A percentile compares a stretch with the other conserved stretches of the same genome.
Conservation (phyloP, 1,140 invertebrate species). For the Ridgeia piscesae region DNA sequence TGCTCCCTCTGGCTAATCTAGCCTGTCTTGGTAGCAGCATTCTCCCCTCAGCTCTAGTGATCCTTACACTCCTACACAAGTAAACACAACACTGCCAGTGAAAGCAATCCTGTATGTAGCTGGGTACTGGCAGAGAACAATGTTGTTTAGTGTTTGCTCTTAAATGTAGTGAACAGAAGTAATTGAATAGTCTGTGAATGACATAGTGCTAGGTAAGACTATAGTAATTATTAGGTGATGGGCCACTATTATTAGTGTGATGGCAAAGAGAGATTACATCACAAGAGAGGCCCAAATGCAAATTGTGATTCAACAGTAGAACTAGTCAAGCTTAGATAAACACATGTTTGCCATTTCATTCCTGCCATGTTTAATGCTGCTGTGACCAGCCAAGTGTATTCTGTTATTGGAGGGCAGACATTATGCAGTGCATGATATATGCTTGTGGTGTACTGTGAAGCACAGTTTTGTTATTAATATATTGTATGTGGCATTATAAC, state of each 20-base stretch:
- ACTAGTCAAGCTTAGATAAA: background rate
- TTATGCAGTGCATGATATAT: background rate
- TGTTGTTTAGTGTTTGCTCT: background rate
- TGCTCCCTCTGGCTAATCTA: no score
- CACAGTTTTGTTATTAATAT: background rate
- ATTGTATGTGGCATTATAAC: background rate
- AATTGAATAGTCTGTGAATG: conserved; percentile 9
- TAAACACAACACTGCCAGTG: background rate
- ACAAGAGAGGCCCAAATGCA: background rate
- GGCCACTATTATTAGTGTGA: background rate
- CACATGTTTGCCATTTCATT: background rate
- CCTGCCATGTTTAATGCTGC: background rate
- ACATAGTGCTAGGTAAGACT: background rate
- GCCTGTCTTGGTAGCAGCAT: no score
- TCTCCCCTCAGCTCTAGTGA: no score
- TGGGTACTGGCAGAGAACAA: background rate
- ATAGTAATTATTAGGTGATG: background rate
- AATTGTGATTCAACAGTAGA: background rate
- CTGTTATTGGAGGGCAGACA: background rate
- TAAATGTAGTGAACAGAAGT: conserved; percentile 10
- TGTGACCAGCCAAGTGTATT: background rate
- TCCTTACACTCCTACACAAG: background rate
- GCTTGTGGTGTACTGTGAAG: background rate
- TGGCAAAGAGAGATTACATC: background rate
- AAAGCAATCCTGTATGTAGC: background rate